Evolutionary conservation across 2,797 vertebrate genomes (phyloP).

Genomic region (Anomalospiza imberbis): DNA sequence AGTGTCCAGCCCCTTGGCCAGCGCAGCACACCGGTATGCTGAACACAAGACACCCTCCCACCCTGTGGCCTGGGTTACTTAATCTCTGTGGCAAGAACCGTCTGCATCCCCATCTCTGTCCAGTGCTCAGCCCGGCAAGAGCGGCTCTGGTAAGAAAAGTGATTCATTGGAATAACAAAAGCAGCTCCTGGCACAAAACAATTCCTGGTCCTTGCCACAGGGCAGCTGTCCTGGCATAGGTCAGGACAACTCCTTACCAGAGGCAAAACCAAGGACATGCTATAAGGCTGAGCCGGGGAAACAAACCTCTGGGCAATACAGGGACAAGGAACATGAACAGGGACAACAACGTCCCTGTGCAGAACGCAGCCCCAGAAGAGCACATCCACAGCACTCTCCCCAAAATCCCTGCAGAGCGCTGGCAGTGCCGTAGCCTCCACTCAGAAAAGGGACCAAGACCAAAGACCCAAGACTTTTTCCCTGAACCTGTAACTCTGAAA

Average conservation of each 20-base stretch:
- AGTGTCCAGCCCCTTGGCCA: not conserved
- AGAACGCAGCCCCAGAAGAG: accelerated
- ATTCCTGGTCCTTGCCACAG: not conserved
- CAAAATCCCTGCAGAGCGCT: not conserved
- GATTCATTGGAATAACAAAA: slow-evolving; percentile 7
- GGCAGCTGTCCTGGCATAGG: not conserved
- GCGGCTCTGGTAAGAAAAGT: not conserved
- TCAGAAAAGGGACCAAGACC: not conserved
- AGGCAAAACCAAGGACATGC: not conserved
- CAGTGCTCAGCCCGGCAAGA: not conserved
- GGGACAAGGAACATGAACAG: not conserved
- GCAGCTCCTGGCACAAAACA: not conserved
- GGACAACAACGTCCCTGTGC: accelerated
- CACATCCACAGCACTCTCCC: not conserved
- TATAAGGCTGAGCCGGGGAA: not conserved
- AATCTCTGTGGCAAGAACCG: not conserved
- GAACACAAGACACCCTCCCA: accelerated
- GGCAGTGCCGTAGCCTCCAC: not conserved
- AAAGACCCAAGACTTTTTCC: not conserved
- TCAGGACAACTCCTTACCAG: not conserved
- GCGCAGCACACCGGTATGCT: not conserved
- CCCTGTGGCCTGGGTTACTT: not conserved
- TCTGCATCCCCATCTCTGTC: not conserved
- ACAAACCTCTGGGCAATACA: not conserved
- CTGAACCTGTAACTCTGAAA: not conserved